phyloP scores from a whole-genome alignment of 2,113 vertebrate species.

The Elaphurus davidianus region DNA sequence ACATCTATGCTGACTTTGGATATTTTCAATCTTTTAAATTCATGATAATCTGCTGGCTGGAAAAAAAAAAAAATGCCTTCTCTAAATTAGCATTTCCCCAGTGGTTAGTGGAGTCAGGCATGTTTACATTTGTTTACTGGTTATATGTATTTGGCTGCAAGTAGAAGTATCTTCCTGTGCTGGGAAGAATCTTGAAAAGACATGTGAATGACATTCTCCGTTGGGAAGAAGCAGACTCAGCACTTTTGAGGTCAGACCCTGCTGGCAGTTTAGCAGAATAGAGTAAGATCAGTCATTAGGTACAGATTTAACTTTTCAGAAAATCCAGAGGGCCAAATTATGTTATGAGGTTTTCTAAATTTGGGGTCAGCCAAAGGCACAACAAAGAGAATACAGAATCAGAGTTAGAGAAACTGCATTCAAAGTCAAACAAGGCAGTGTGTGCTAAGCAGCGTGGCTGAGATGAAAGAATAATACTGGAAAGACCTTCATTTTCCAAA shows the following conservation, averaged over 20 bases:
- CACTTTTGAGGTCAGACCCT: neutral
- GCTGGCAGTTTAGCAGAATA: neutral
- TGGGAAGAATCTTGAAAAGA: neutral
- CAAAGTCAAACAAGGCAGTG: neutral
- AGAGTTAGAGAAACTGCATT: neutral
- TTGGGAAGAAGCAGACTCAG: neutral
- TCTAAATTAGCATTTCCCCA: neutral
- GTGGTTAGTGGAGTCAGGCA: neutral
- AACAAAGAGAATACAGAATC: neutral
- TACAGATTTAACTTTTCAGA: neutral
- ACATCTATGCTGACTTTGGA: neutral
- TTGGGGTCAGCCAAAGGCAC: neutral
- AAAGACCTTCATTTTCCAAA: neutral
- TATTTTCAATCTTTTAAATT: neutral
- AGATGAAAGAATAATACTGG: neutral
- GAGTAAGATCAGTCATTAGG: neutral
- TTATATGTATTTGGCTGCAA: neutral
- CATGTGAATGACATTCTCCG: neutral
- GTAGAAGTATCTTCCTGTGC: neutral
- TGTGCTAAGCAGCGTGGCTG: neutral
- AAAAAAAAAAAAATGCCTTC: neutral
- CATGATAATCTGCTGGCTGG: neutral
- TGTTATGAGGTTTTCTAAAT: neutral
- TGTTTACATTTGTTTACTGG: neutral
- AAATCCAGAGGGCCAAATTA: neutral